Base-by-base conservation (phyloP, 2,888 invertebrate species). In the Zelleria hepariella region DNA sequence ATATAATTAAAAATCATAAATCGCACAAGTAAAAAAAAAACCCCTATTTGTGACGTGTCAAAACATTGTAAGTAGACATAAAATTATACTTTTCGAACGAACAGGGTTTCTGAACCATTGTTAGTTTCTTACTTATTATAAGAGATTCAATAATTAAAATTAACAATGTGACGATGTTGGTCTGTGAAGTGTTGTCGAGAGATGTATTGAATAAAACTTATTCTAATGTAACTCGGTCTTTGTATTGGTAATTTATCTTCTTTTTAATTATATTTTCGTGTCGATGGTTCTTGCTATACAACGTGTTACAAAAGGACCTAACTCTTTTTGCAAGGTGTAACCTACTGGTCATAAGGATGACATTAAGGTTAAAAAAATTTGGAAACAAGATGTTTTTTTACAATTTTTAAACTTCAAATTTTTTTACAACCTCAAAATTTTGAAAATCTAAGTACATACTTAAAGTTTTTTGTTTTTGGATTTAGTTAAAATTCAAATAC, bases 131-230 rank as follows among this genome's bases (percentile, higher is more conserved):
- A 59, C 59, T 63, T 60, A 61, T 61, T 61, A 64, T 59, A 65
- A 58, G 63, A 1, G 15, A 42, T 42, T 10, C 32, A 42, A 67
- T 64, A 67, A 64, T 61, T 61, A 51, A 51, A 63, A 65, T 69
- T 62, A 68, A 67, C 67, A 64, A 67, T 68, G 69, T 61, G 70
- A 64, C 60, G 65, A 66, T 64, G 65, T 63, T 63, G 70, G 69
- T 68, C 71, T 67, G 25, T 24, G n/a, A 20, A 27, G 55, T 27
- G 55, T n/a, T n/a, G n/a, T n/a, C n/a, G n/a, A n/a, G n/a, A n/a
- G 56, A 72, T 77, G 71, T 75, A 77, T 71, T 74, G 66, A 75
- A 76, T 79, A 77, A 74, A 42, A 78, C 72, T 68, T 76, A 75
- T 51, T 51, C 18, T 51, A 51, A 20, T 7, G 8, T 51, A 42